These are phyloP conservation scores for Anisognathus igniventris DNA, from an alignment of 2,797 vertebrate species.

Conservation along the genomic window DNA sequence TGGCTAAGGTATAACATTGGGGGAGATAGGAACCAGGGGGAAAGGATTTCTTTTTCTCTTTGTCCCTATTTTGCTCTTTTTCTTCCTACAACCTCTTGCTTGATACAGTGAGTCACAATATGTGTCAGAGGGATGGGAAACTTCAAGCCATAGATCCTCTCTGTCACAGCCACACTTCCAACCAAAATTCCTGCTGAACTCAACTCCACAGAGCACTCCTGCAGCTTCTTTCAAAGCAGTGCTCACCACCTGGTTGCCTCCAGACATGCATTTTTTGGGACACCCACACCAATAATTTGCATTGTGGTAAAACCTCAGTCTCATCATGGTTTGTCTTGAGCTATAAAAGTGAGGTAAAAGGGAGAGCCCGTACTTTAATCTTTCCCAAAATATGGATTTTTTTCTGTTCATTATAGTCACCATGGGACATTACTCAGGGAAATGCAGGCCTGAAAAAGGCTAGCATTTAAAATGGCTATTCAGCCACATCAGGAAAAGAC, in stretches of 20 bases:
- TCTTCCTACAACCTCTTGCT: slow-evolving; percentile 4
- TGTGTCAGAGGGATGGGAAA: neutral
- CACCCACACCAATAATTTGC: neutral
- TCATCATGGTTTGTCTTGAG: neutral
- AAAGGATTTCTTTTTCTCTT: neutral
- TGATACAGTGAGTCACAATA: neutral
- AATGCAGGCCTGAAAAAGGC: neutral
- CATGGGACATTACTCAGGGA: neutral
- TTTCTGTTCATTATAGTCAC: neutral
- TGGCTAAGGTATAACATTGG: neutral
- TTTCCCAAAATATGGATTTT: neutral
- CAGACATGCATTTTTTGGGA: neutral
- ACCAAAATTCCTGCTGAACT: neutral
- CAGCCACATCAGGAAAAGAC: neutral
- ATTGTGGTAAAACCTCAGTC: neutral
- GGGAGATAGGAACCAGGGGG: neutral
- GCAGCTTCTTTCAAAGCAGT: neutral
- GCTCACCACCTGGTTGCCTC: neutral
- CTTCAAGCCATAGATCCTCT: neutral
- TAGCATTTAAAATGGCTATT: neutral
- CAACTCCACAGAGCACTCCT: neutral
- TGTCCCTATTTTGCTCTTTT: neutral
- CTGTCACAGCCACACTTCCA: neutral
- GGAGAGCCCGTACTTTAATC: neutral
- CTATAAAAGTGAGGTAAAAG: neutral